Percentiles rank a stretch among this genome's conserved stretches.
phyloP scores from a whole-genome alignment of 2,888 invertebrate species.

The Heliconius ismenius region DNA sequence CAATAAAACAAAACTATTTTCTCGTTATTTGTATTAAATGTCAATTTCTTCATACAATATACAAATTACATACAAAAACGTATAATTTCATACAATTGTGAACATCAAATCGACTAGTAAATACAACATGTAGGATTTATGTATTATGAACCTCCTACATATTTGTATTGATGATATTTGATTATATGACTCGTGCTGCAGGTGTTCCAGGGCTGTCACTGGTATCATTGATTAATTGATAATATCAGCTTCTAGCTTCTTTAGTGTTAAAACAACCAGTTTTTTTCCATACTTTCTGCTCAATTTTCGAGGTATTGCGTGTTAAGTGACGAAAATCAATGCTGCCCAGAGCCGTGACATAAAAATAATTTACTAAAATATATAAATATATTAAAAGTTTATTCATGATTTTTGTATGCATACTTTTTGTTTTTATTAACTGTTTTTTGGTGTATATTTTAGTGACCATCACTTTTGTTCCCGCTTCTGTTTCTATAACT shows the following conservation, averaged over 20 bases:
- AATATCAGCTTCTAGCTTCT: too few relatives aligned
- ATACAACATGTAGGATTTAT: slow-evolving; percentile 20
- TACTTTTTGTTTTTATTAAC: too few relatives aligned
- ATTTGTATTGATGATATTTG: slow-evolving; percentile 24
- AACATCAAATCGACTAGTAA: slow-evolving; percentile 11
- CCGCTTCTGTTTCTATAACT: too few relatives aligned
- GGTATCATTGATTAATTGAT: background rate
- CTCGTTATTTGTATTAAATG: background rate
- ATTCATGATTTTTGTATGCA: too few relatives aligned
- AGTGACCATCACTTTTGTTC: too few relatives aligned
- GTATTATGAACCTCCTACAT: slow-evolving; percentile 12
- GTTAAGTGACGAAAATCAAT: background rate
- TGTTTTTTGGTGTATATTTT: too few relatives aligned
- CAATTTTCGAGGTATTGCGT: background rate
- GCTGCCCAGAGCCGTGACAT: background rate
- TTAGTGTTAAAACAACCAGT: background rate
- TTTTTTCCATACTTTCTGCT: too few relatives aligned
- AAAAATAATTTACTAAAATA: background rate
- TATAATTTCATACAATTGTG: slow-evolving; percentile 10
- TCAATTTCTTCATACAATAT: background rate
- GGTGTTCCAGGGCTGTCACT: slow-evolving; percentile 30
- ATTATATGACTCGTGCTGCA: slow-evolving; percentile 28
- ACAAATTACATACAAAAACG: slow-evolving; percentile 5
- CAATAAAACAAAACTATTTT: too few relatives aligned
- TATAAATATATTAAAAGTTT: too few relatives aligned